Conservation (phyloP, 2,797 vertebrate species). For the Heterohyrax brucei region DNA sequence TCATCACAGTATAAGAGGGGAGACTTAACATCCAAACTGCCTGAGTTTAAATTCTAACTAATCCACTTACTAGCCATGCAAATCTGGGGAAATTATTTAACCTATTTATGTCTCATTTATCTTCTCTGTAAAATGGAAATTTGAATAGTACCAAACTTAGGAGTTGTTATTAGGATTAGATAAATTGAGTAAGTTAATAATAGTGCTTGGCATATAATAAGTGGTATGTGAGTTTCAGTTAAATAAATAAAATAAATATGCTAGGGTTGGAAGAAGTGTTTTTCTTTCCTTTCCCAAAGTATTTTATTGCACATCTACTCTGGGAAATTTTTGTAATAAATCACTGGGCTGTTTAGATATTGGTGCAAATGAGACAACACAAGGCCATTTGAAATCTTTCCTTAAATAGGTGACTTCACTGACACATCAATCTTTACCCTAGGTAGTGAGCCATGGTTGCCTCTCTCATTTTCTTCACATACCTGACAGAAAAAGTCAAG, state of each 20-base stretch:
- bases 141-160: background rate
- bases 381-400: slow-evolving; percentile 9
- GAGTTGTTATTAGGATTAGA: background rate
- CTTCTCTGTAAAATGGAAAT: background rate
- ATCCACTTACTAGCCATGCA: background rate
- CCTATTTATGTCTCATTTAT: background rate
- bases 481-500: background rate
- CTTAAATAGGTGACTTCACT: background rate
- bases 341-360: slow-evolving; percentile 41
- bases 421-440: background rate
- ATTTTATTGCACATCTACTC: slow-evolving; percentile 69
- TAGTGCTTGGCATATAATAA: background rate
- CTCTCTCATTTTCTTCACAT: slow-evolving; percentile 21
- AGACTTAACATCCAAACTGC: background rate
- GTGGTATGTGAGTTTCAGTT: background rate
- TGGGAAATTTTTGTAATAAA: slow-evolving; percentile 60
- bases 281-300: slow-evolving; percentile 61
- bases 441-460: background rate
- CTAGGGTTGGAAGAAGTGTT: background rate
- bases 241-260: slow-evolving; percentile 51
- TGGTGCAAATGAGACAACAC: slow-evolving; percentile 42
- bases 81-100: background rate
- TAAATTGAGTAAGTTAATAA: slow-evolving; percentile 10
- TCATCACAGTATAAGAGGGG: background rate
- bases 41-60: background rate